Conservation (phyloP, 2,797 vertebrate genomes). For the Tragopan temminckii region DNA sequence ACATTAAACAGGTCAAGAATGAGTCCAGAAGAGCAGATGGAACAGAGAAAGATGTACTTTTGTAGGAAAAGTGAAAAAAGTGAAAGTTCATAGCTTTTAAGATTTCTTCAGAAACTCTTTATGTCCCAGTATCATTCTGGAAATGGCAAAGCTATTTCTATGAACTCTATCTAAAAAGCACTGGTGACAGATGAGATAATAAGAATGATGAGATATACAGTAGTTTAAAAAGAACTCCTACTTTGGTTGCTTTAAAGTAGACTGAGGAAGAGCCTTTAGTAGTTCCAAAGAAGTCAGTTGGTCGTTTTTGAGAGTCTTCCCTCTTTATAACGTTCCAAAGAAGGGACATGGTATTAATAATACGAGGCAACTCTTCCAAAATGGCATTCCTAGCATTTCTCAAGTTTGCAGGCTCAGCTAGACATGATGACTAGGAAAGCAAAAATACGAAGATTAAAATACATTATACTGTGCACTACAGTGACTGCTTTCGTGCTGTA, state of each 20-base stretch:
- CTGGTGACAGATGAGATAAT: not conserved
- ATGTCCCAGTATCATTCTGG: not conserved
- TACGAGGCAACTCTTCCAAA: constrained; percentile 91
- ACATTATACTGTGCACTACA: not conserved
- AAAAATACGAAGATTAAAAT: not conserved
- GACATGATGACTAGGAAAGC: constrained; percentile 64
- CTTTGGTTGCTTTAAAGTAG: constrained; percentile 95
- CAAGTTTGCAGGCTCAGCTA: constrained; percentile 85
- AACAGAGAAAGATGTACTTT: not conserved
- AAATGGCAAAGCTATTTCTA: not conserved
- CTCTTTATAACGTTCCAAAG: constrained; percentile 91
- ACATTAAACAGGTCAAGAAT: not conserved
- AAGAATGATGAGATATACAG: not conserved
- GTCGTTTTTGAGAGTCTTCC: constrained; percentile 87
- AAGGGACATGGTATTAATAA: constrained; percentile 90
- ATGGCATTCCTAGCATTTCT: constrained; percentile 93
- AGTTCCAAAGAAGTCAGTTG: constrained; percentile 83
- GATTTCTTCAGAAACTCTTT: not conserved
- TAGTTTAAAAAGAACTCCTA: constrained; percentile 62
- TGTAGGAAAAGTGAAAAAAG: no score
- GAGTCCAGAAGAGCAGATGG: not conserved
- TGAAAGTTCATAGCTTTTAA: not conserved
- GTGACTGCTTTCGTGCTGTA: not conserved
- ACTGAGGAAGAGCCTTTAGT: constrained; percentile 89
- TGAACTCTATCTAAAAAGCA: not conserved